Conservation (phyloP, 2,113 vertebrate species). For the Paradoxurus hermaphroditus region DNA sequence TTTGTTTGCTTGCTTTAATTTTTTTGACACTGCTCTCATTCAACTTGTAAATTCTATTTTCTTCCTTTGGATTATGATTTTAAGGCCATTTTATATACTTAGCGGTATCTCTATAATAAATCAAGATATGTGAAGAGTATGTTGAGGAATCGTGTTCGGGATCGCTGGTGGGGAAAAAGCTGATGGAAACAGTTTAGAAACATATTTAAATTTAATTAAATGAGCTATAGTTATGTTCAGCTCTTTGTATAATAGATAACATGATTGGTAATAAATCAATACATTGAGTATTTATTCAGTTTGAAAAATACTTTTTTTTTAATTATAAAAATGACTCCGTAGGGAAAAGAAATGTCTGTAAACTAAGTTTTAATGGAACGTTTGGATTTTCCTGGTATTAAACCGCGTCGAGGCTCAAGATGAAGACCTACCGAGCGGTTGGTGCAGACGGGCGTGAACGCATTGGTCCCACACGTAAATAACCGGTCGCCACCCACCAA, state of each 20-base stretch:
- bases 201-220: neutral
- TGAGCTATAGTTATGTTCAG: neutral
- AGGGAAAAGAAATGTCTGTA: neutral
- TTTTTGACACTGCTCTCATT: neutral
- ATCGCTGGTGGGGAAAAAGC: neutral
- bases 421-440: constrained; percentile 89
- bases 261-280: neutral
- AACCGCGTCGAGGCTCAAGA: neutral
- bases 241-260: neutral
- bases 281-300: neutral
- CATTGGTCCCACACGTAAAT: constrained; percentile 97
- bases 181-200: neutral
- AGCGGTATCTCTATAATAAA: neutral
- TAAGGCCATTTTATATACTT: neutral
- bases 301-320: neutral
- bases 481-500: constrained; percentile 93
- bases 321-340: neutral
- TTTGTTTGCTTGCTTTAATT: neutral
- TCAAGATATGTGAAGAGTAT: neutral
- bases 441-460: constrained; percentile 97
- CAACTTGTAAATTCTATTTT: neutral
- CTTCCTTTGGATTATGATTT: neutral
- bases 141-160: neutral
- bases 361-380: neutral
- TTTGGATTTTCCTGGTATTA: neutral